A percentile compares a stretch with the other conserved stretches of the same genome.
Evolutionary conservation across 2,113 vertebrate genomes (phyloP).

Genomic region (Archocentrus centrarchus): DNA sequence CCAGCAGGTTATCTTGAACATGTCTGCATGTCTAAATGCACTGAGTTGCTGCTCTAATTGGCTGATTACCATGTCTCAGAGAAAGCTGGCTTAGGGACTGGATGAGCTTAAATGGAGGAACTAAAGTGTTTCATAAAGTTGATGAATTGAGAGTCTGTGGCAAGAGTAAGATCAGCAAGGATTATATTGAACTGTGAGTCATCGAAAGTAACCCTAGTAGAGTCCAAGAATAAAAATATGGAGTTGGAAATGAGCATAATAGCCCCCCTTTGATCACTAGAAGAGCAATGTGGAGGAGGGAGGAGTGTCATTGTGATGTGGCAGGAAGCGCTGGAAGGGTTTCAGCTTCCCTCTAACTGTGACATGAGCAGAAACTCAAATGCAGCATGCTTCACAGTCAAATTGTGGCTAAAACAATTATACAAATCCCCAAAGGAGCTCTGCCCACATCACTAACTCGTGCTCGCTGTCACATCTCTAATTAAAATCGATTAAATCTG

Average conservation of each 20-base stretch:
- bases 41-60: fast-evolving
- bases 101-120: background rate
- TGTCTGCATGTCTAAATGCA: background rate
- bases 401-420: background rate
- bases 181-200: background rate
- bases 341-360: background rate
- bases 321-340: background rate
- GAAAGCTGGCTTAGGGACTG: background rate
- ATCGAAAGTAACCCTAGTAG: background rate
- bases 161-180: background rate
- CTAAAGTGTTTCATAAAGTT: background rate
- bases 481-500: slow-evolving; percentile 1
- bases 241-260: background rate
- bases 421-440: background rate
- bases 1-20: background rate
- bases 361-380: background rate
- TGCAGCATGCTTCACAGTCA: background rate
- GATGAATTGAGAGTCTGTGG: background rate
- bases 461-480: background rate
- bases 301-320: background rate
- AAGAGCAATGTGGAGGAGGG: background rate
- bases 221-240: background rate
- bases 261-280: background rate
- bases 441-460: background rate
- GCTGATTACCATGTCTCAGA: background rate